Base-by-base conservation (phyloP, 2,797 vertebrate species). In the Typhlichthys eigenmanni region DNA sequence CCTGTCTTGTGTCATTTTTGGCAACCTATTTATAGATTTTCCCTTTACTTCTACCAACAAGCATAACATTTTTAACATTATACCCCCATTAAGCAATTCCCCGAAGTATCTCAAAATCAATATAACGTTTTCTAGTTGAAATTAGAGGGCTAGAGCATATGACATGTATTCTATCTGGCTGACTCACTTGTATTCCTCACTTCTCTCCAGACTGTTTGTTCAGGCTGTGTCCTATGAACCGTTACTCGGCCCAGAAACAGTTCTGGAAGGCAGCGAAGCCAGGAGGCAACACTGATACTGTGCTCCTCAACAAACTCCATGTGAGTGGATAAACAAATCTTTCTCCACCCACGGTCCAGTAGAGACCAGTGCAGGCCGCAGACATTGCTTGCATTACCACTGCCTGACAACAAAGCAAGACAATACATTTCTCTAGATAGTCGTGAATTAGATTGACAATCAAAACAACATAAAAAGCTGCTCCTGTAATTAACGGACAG, bases 181-280 rank as follows among this genome's bases (percentile, higher is more conserved):
- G 2, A 2, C 12, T 5, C 53, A 17, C 52, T 10, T 60, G 0
- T 32, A 13, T 64, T 8, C 76, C 9, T 46, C 9, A 47, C 11
- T 86, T 50, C 29, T 55, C 79, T 62, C 6, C 62, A 99, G 97
- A 99, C 87, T 99, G 98, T 86, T 94, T 99, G 62, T 99, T 99
- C 88, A 95, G 95, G 71, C 92, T 99, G 32, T 99, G 97, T 84
- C 98, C 97, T 57, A 99, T 98, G 97, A 99, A 98, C 86, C 95
- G 97, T 75, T 99, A 99, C 89, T 99, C 98, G 0, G 97, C 98
- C 58, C 98, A 99, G 82, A 99, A 99, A 89, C 98, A 99, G 90
- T 99, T 99, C 90, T 99, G 97, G 98, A 99, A 99, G 86, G 98
- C 97, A 11, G 98, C 98, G 1, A 99, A 98, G 81, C 98, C 97